Evolutionary conservation across 2,888 invertebrate species (phyloP), one percentile per base, ranked within the genome.

Genomic region (Achlya flavicornis): DNA sequence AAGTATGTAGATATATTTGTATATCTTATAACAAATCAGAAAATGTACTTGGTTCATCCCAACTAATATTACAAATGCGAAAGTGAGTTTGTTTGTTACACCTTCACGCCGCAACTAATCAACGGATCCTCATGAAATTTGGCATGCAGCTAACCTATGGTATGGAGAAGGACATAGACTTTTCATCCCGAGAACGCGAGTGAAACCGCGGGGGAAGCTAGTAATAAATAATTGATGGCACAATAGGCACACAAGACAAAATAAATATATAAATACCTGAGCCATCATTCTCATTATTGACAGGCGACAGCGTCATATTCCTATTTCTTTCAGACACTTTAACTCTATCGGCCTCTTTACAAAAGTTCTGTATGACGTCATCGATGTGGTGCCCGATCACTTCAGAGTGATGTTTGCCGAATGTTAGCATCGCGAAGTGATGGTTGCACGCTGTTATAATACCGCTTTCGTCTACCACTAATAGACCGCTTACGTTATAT

Each of bases 361-460:
- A 95, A 86, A 96, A 96, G 83, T 95, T 94, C 32, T 95, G 95
- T 63, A 96, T 94, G 72, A 96, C 88, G 62, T 93, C 91, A 41
- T 93, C 93, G 26, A 95, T 94, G 63, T 92, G 92, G 66, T 92
- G 92, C 11, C 95, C 95, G 38, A 95, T 84, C 11, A 96, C 94
- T 65, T 95, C 95, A 0, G 91, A 85, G 77, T 95, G 94, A 0
- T 94, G 84, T 76, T 95, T 96, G 43, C 96, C 96, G 83, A 96
- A 95, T 63, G 96, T 94, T 69, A 96, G 85, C 87, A 94, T 94
- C 0, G 95, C 94, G 78, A 96, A 96, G 85, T 96, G 95, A 73
- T 95, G 95, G 84, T 96, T 96, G 74, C 95, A 95, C 0, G 95
- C 95, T 4, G 95, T 95, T 70, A 96, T 95, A 2, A 92, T 87